Percentiles rank a stretch among this genome's conserved stretches.
Conservation (phyloP, 92 coral and sea anemone genomes). For the Isaurus tuberculatus region DNA sequence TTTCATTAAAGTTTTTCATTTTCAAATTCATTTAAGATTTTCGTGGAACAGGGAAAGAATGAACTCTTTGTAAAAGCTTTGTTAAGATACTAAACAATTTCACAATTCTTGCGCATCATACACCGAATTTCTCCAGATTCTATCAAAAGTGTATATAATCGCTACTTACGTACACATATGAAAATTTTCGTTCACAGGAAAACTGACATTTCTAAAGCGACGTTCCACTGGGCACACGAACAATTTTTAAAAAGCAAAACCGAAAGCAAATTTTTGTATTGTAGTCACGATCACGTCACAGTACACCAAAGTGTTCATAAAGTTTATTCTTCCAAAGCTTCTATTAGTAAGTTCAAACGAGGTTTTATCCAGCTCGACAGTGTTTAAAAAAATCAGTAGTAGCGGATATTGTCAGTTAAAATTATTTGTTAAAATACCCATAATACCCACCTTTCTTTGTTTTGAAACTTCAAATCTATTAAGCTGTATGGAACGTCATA, state of each 20-base stretch:
- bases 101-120: no score
- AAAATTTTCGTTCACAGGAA: no score
- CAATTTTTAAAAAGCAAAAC: background rate
- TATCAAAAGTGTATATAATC: no score
- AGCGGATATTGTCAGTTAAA: background rate
- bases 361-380: background rate
- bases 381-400: background rate
- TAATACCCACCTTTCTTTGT: constrained; percentile 23
- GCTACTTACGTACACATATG: no score
- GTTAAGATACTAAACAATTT: no score
- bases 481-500: constrained; percentile 73
- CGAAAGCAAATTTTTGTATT: background rate
- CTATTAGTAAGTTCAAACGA: background rate
- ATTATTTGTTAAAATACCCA: background rate
- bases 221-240: background rate
- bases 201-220: no score
- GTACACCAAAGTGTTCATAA: background rate
- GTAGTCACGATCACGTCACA: background rate
- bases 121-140: no score
- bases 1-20: no score
- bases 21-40: no score
- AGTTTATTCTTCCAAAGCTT: background rate
- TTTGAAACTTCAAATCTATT: constrained; percentile 47
- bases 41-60: no score
- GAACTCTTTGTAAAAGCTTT: no score